A percentile compares a stretch with the other conserved stretches of the same genome.
phyloP scores from a whole-genome alignment of 2,888 invertebrate species.

The Caenorhabditis wallacei region DNA sequence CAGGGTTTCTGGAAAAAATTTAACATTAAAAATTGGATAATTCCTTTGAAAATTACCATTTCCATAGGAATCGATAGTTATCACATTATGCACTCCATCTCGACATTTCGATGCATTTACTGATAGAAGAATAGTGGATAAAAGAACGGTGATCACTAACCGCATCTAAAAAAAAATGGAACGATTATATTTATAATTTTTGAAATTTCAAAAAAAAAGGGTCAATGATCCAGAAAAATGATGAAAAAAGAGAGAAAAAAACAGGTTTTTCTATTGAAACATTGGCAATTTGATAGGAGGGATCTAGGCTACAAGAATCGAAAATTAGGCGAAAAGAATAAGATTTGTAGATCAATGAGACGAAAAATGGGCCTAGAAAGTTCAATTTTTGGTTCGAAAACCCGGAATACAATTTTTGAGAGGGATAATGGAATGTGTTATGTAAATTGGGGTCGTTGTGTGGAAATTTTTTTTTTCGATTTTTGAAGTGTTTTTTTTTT shows the following conservation, averaged over 20 bases:
- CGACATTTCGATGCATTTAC: conserved; percentile 43
- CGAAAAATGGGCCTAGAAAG: neutral
- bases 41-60: conserved; percentile 46
- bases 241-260: conserved; percentile 17
- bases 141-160: conserved; percentile 23
- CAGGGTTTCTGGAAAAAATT: conserved; percentile 52
- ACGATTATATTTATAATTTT: neutral
- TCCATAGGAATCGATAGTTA: conserved; percentile 69
- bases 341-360: neutral
- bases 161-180: conserved; percentile 37
- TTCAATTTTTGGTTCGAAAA: too few relatives aligned
- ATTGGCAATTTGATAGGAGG: neutral
- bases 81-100: conserved; percentile 71
- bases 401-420: too few relatives aligned
- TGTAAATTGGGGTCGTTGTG: too few relatives aligned
- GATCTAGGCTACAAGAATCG: neutral
- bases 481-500: too few relatives aligned
- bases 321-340: neutral
- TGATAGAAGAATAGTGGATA: neutral
- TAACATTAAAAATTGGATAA: neutral
- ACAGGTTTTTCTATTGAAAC: conserved; percentile 3
- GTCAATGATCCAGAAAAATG: conserved; percentile 34
- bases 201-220: neutral
- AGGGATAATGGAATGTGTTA: too few relatives aligned
- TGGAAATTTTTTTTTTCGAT: too few relatives aligned